phyloP scores from a whole-genome alignment of 2,888 invertebrate genomes.

The Allacma fusca region DNA sequence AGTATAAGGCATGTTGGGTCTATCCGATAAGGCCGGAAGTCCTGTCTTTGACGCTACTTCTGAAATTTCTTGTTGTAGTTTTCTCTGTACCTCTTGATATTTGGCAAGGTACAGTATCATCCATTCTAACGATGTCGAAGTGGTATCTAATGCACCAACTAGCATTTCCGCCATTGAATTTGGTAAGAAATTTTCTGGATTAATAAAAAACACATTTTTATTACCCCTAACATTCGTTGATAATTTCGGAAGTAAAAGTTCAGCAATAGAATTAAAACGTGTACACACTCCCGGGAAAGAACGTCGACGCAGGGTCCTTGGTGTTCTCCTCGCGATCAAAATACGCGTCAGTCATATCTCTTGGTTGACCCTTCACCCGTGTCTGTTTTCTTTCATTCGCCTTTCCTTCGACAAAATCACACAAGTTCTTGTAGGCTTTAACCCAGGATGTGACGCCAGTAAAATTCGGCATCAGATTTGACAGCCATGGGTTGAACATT shows the following conservation, averaged over 20 bases:
- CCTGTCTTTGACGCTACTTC: background rate
- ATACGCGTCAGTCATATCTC: constrained; percentile 13
- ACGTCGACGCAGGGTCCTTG: background rate
- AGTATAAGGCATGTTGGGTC: background rate
- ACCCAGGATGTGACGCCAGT: background rate
- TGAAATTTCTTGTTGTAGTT: background rate
- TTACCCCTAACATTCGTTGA: no score
- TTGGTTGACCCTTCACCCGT: background rate
- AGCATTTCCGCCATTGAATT: background rate
- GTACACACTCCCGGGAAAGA: background rate
- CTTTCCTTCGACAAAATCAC: background rate
- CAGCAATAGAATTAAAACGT: background rate
- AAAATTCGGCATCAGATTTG: background rate
- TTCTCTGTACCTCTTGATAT: background rate
- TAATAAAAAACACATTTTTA: no score
- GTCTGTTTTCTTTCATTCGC: background rate
- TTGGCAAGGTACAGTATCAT: background rate
- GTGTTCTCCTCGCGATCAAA: background rate
- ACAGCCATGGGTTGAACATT: background rate
- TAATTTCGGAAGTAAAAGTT: no score
- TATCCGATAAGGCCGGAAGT: background rate
- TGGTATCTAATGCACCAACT: background rate
- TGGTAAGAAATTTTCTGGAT: background rate
- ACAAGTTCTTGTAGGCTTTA: background rate
- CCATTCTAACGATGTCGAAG: background rate